A percentile compares a stretch with the other conserved stretches of the same genome.
Conservation (phyloP, 2,797 vertebrate genomes). For the Alca torda region DNA sequence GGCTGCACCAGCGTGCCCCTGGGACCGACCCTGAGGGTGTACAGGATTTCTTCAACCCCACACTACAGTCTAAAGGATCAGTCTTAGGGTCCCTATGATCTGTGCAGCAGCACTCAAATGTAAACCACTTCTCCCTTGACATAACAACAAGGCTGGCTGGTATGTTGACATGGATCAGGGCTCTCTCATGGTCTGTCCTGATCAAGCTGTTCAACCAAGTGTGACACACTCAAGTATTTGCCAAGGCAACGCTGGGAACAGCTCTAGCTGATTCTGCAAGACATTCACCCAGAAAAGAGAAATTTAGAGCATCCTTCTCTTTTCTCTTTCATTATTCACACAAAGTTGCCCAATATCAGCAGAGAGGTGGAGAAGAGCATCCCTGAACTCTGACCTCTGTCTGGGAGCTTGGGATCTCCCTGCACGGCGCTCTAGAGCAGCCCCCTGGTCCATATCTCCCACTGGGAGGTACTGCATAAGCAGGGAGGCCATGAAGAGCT, state of each 20-base stretch:
- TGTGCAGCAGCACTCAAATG: not conserved
- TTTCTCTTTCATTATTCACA: not conserved
- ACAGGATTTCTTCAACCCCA: not conserved
- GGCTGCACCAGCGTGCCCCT: not conserved
- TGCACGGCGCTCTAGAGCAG: not conserved
- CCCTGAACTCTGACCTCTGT: not conserved
- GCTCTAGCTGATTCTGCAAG: not conserved
- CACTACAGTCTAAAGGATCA: not conserved
- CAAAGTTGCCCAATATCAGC: not conserved
- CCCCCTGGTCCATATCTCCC: not conserved
- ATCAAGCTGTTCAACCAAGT: accelerated
- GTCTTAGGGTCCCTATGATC: not conserved
- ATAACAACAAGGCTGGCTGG: not conserved
- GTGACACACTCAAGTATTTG: not conserved
- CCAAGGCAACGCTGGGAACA: not conserved
- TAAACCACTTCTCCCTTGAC: not conserved
- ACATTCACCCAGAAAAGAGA: not conserved
- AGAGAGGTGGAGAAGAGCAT: not conserved
- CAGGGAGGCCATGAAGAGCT: not conserved
- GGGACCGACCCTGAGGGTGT: accelerated
- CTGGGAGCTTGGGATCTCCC: not conserved
- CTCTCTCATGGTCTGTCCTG: not conserved
- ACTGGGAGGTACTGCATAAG: not conserved
- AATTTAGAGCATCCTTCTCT: not conserved
- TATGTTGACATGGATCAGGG: not conserved